These are phyloP conservation scores for Scotopteryx bipunctaria DNA, from an alignment of 2,888 invertebrate genomes.

Conservation along the genomic window DNA sequence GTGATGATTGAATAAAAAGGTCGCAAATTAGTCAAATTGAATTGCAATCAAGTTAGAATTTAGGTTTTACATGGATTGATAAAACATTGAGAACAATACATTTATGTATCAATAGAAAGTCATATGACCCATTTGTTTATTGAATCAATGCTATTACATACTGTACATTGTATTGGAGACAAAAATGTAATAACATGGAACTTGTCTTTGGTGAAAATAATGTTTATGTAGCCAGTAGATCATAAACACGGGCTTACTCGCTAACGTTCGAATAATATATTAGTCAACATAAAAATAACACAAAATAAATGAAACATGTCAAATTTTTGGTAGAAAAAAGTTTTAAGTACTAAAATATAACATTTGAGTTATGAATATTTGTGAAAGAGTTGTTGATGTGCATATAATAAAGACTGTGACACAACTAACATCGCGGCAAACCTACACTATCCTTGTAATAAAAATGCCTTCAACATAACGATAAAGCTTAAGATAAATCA, in stretches of 20 bases:
- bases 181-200: constrained; percentile 19
- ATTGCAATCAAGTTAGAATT: too few species aligned
- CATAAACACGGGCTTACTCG: constrained; percentile 43
- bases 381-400: constrained; percentile 51
- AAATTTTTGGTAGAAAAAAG: constrained; percentile 74
- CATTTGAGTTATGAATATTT: constrained; percentile 63
- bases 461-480: constrained; percentile 28
- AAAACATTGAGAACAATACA: too few species aligned
- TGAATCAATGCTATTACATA: not conserved
- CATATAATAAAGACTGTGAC: constrained; percentile 35
- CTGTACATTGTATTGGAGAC: not conserved
- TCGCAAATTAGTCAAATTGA: too few species aligned
- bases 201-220: constrained; percentile 70
- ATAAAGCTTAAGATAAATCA: constrained; percentile 44
- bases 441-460: constrained; percentile 37
- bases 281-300: constrained; percentile 67
- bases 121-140: not conserved
- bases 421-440: constrained; percentile 40
- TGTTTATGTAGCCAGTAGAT: constrained; percentile 32
- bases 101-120: not conserved
- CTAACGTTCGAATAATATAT: constrained; percentile 66
- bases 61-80: too few species aligned
- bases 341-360: constrained; percentile 73
- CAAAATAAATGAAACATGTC: constrained; percentile 56
- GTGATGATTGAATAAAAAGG: too few species aligned